Evolutionary conservation across 2,797 vertebrate genomes (phyloP).

Genomic region (Thunnus albacares): DNA sequence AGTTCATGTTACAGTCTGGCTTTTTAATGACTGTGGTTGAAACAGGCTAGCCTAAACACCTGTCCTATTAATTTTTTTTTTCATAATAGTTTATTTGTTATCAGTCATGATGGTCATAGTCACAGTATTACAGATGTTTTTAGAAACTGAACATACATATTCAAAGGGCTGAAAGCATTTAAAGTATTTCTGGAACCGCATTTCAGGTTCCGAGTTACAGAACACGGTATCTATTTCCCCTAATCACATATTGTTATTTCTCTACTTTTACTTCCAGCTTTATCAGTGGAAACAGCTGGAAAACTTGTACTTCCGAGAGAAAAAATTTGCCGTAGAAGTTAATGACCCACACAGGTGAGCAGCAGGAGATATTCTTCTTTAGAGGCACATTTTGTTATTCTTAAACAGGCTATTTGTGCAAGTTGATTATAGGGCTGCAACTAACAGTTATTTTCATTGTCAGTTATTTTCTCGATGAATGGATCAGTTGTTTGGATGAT

Average conservation of each 20-base stretch:
- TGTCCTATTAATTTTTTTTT: background rate
- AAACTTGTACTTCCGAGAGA: slow-evolving; percentile 98
- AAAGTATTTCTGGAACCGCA: no score
- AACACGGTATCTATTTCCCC: background rate
- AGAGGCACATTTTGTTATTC: background rate
- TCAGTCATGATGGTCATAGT: background rate
- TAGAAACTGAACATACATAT: background rate
- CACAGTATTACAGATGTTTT: background rate
- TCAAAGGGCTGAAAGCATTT: background rate
- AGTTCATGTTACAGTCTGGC: slow-evolving; percentile 66
- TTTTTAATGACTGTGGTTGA: slow-evolving; percentile 61
- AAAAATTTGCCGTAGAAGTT: slow-evolving; percentile 99
- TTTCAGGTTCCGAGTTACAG: background rate
- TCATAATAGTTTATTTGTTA: slow-evolving; percentile 9
- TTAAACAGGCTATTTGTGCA: background rate
- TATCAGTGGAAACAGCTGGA: slow-evolving; percentile 99
- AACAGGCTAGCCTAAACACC: slow-evolving; percentile 38
- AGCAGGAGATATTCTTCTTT: background rate
- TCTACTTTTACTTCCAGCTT: slow-evolving; percentile 59
- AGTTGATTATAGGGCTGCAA: background rate
- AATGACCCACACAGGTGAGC: slow-evolving; percentile 96
- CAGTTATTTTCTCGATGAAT: background rate
- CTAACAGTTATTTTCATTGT: no score
- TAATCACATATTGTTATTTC: background rate
- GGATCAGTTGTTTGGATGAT: background rate